Evolutionary conservation across 2,888 invertebrate species (phyloP), one percentile per base, ranked within the genome.

Genomic region (Drosophila meridionalis): DNA sequence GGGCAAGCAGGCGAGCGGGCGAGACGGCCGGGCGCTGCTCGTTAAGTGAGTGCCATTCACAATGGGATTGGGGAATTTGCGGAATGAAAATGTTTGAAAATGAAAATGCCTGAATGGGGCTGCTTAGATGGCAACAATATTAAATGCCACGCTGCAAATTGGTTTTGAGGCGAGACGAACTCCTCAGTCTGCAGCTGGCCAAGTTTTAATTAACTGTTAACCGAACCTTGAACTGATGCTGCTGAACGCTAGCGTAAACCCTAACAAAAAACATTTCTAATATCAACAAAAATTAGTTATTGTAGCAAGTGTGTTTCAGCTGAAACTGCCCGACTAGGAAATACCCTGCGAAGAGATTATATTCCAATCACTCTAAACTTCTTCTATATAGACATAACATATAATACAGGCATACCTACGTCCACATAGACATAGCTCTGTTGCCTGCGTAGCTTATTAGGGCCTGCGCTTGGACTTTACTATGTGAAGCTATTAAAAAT

Each of bases 41-140:
- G 55, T 40, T 55, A 55, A 55, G 38, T 55, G n/a, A 55, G 28
- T 55, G 55, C 40, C 55, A 55, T 40, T 30, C 55, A 40, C 55
- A 40, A 55, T 55, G 55, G 55, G 55, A 40, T 55, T 40, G 55
- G 40, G 28, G 40, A 55, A 55, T 55, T 55, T 55, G 55, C 28
- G 55, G 55, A 55, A 55, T 55, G 55, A n/a, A 55, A 55, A 55
- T 55, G 55, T 55, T 55, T 55, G 55, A 40, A 55, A 55, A 55
- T 55, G 40, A 40, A 55, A 55, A 55, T 55, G 55, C 55, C 55
- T 40, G 55, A 40, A 30, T n/a, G 28, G 26, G 6, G n/a, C 11
- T 52, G 52, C 34, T 55, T 40, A 28, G 40, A 40, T 36, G 52
- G 40, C 55, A 28, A 30, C 36, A 40, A 40, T 40, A 40, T 55